Base-by-base conservation (phyloP, 2,113 vertebrate species). In the Stictonetta naevosa region DNA sequence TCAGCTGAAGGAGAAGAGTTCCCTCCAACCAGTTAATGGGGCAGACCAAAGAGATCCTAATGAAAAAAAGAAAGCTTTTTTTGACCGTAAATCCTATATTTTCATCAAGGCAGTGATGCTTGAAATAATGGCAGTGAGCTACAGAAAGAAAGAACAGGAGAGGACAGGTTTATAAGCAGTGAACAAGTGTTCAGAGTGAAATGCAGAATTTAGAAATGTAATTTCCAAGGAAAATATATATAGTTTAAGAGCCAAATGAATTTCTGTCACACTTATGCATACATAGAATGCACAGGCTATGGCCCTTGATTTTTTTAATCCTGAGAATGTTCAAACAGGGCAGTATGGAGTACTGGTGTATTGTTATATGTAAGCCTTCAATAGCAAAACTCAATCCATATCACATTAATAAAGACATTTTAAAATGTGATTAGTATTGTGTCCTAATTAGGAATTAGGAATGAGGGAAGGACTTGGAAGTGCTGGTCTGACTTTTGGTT, bases 21-120 rank as follows among this genome's bases (percentile, higher is more conserved):
- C 31, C 74, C 71, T 82, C 64, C 42, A 86, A 55, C 25, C 25
- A 46, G 22, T 48, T 73, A 75, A 68, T 6, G 21, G 31, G 34
- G 31, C 11, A 91, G 78, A 64, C 13, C 72, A 25, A 56, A 89
- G 22, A 75, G 53, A 82, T 68, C 18, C 38, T 69, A 87, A 87
- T 36, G 23, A 95, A 95, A 91, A 4, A 93, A 67, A 78, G 73
- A 73, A 79, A 64, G 15, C 16, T 12, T 7, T 73, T 64, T 82
- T 48, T 31, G 75, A 64, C 21, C 0, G 0, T 8, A 66, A 42
- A 8, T 53, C 5, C 28, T 40, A 5, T 8, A 20, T 75, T 86
- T 96, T 93, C 52, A 52, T 34, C 66, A 83, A 82, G 40, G 50
- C 50, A 50, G 50, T 50, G 50, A 25, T 50, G 50, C 50, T 50